A percentile compares a stretch with the other conserved stretches of the same genome.
phyloP scores from a whole-genome alignment of 2,888 invertebrate species.

The Parascotia fuliginaria region DNA sequence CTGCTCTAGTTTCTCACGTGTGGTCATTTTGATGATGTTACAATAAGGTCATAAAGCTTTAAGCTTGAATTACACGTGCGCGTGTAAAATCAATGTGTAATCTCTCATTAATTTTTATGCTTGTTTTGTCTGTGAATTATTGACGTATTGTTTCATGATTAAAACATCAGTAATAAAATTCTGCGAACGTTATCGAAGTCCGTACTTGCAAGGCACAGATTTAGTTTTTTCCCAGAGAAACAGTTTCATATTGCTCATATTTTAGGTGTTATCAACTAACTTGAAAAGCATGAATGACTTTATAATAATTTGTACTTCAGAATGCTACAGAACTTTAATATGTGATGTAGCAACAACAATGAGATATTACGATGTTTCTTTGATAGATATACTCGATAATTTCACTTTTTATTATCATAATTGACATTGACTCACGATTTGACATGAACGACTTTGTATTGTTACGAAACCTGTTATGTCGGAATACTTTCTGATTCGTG shows the following conservation, averaged over 20 bases:
- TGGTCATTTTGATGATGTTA: slow-evolving; percentile 20
- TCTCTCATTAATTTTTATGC: too few species aligned
- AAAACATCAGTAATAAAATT: background rate
- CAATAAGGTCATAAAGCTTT: slow-evolving; percentile 26
- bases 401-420: background rate
- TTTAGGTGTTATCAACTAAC: too few species aligned
- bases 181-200: too few species aligned
- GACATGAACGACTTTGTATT: background rate
- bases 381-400: background rate
- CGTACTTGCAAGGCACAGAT: too few species aligned
- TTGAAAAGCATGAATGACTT: too few species aligned
- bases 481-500: background rate
- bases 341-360: too few species aligned
- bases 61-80: slow-evolving; percentile 24
- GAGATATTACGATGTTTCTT: background rate
- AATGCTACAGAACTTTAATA: too few species aligned
- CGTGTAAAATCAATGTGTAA: too few species aligned
- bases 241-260: too few species aligned
- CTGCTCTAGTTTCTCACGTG: slow-evolving; percentile 51
- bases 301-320: too few species aligned
- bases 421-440: background rate
- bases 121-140: slow-evolving; percentile 22
- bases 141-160: slow-evolving; percentile 13
- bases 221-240: too few species aligned
- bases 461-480: background rate